phyloP scores from a whole-genome alignment of 2,113 vertebrate species.

The Elanus axillaris region DNA sequence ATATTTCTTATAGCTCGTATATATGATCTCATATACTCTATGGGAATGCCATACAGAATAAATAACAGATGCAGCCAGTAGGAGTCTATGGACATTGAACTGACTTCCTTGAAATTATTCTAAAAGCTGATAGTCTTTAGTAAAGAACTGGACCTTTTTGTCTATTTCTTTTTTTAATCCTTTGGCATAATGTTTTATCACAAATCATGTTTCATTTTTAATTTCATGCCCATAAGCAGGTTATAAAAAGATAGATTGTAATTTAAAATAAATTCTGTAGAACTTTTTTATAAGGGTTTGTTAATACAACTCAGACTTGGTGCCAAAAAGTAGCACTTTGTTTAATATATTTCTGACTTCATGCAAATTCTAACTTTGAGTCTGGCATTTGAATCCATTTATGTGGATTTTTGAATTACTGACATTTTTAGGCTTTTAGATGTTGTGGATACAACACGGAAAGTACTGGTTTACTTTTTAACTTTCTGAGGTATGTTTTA shows the following conservation, averaged over 20 bases:
- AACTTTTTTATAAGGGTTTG: background rate
- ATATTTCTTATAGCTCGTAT: background rate
- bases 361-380: background rate
- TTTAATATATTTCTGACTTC: background rate
- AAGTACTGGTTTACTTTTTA: conserved; percentile 50
- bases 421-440: conserved; percentile 49
- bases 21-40: background rate
- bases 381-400: conserved; percentile 20
- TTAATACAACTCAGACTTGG: background rate
- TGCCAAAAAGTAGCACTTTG: background rate
- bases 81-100: background rate
- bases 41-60: background rate
- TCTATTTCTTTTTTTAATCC: background rate
- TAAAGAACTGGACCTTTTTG: background rate
- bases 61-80: background rate
- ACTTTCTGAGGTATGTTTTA: conserved; percentile 33
- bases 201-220: background rate
- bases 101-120: background rate
- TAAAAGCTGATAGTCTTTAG: background rate
- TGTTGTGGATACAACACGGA: conserved; percentile 18
- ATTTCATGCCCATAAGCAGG: background rate
- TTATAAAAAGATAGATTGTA: background rate
- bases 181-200: background rate
- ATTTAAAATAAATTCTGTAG: background rate
- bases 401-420: conserved; percentile 21